Evolutionary conservation across 2,113 vertebrate genomes (phyloP).

Genomic region (Ptilonorhynchus violaceus): DNA sequence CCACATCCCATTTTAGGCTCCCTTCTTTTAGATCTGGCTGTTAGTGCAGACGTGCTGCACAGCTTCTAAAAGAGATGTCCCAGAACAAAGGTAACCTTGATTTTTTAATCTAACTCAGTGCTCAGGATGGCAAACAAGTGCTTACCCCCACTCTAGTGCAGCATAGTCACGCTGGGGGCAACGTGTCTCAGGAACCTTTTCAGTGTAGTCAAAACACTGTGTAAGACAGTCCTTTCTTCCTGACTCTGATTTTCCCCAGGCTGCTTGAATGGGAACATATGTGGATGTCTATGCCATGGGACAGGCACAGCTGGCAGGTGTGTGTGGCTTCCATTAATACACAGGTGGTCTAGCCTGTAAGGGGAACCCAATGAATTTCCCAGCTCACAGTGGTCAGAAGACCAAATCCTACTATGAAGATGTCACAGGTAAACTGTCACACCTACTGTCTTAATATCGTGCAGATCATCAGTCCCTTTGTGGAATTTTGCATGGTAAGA

Average conservation of each 20-base stretch:
- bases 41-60: background rate
- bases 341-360: background rate
- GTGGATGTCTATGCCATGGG: background rate
- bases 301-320: background rate
- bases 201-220: background rate
- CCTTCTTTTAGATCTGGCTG: background rate
- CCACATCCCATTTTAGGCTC: background rate
- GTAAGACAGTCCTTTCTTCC: background rate
- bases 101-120: background rate
- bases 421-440: background rate
- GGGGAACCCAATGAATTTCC: background rate
- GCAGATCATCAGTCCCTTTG: background rate
- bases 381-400: background rate
- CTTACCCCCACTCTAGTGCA: background rate
- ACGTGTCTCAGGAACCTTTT: fast-evolving
- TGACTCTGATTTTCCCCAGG: background rate
- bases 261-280: background rate
- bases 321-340: background rate
- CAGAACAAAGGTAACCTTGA: background rate
- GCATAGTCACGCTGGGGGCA: background rate
- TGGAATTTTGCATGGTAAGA: background rate
- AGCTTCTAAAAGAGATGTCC: background rate
- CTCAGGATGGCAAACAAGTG: background rate
- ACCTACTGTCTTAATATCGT: background rate
- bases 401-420: background rate